phyloP scores from a whole-genome alignment of 2,888 invertebrate species.

The Theretra japonica region DNA sequence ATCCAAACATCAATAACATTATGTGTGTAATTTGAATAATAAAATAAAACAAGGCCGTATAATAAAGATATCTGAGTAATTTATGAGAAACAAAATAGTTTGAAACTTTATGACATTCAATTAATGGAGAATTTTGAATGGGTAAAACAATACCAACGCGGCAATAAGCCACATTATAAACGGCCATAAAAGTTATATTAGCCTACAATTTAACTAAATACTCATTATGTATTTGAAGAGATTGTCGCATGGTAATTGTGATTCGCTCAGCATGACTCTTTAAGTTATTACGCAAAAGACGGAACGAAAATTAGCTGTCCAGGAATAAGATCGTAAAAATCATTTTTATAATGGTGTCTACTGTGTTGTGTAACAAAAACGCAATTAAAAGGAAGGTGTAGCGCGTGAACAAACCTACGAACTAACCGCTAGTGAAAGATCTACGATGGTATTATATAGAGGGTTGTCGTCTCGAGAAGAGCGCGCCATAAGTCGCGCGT shows the following conservation, averaged over 20 bases:
- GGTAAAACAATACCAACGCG: constrained; percentile 54
- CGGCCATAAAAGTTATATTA: constrained; percentile 55
- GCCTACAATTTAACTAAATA: constrained; percentile 57
- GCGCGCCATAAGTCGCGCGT: constrained; percentile 70
- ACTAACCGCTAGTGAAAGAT: constrained; percentile 18
- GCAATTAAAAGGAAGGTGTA: constrained; percentile 58
- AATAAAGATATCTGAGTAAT: constrained; percentile 38
- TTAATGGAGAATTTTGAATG: constrained; percentile 37
- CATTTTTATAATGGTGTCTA: constrained; percentile 40
- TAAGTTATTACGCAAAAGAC: constrained; percentile 71
- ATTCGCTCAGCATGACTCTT: constrained; percentile 73
- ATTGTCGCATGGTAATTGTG: constrained; percentile 71
- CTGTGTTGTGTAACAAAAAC: constrained; percentile 49
- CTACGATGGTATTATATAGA: constrained; percentile 44
- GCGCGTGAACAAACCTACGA: constrained; percentile 39
- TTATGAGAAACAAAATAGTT: constrained; percentile 48
- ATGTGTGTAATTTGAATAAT: constrained; percentile 40
- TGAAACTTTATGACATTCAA: constrained; percentile 48
- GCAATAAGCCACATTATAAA: constrained; percentile 54
- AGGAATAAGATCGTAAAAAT: constrained; percentile 45
- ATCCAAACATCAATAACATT: constrained; percentile 19
- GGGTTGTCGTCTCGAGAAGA: constrained; percentile 58
- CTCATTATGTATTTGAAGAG: constrained; percentile 60
- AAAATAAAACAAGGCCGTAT: constrained; percentile 46
- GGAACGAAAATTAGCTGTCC: constrained; percentile 69